Evolutionary conservation across 2,888 invertebrate species (phyloP).

Genomic region (Ichneumoninae sp.): DNA sequence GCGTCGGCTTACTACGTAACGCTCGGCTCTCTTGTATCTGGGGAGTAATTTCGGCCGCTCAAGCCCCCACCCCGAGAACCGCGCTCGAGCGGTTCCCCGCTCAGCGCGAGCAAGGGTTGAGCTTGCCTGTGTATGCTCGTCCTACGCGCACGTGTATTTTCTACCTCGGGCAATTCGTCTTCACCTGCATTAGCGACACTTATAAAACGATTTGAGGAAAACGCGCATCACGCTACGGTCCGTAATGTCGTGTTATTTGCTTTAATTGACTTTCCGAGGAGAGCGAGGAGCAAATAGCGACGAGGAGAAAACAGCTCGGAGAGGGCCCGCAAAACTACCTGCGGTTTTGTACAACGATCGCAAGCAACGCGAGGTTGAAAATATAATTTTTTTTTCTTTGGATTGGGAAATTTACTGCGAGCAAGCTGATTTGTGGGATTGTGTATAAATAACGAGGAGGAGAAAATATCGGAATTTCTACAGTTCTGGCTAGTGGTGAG

Average conservation of each 20-base stretch:
- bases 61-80: conserved; percentile 64
- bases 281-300: neutral
- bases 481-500: neutral
- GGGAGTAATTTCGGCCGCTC: conserved; percentile 78
- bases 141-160: neutral
- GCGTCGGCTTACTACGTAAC: conserved; percentile 68
- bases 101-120: neutral
- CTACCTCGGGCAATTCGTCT: neutral
- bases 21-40: conserved; percentile 65
- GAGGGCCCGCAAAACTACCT: neutral
- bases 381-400: neutral
- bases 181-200: neutral
- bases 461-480: neutral
- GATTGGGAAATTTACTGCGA: neutral
- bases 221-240: neutral
- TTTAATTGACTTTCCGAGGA: neutral
- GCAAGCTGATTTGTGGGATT: neutral
- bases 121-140: neutral
- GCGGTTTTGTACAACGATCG: neutral
- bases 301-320: neutral
- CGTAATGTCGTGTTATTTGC: neutral
- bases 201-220: conserved; percentile 3
- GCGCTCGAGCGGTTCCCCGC: neutral
- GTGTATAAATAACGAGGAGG: neutral
- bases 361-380: neutral